Evolutionary conservation across 2,888 invertebrate species (phyloP).

Genomic region (Pseudoips prasinana): DNA sequence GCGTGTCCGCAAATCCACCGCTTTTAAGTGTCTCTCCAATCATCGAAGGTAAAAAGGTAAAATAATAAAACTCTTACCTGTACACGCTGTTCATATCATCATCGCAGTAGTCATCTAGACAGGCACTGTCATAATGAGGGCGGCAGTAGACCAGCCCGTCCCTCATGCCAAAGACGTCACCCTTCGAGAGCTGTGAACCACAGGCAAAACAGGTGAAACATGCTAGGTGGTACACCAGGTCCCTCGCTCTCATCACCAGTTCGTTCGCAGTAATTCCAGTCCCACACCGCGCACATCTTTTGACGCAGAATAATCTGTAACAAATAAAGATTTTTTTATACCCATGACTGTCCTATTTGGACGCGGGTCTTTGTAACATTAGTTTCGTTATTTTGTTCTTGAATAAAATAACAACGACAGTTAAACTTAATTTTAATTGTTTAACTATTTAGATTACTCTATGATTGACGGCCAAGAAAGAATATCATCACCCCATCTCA

Average conservation of each 20-base stretch:
- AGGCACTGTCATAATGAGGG: slow-evolving; percentile 80
- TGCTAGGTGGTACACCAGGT: slow-evolving; percentile 92
- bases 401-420: too few species aligned
- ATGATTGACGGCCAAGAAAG: too few species aligned
- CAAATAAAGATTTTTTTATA: slow-evolving; percentile 27
- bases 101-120: slow-evolving; percentile 84
- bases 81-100: slow-evolving; percentile 78
- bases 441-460: too few species aligned
- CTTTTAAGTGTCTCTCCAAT: too few species aligned
- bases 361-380: too few species aligned
- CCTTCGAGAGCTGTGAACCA: slow-evolving; percentile 90
- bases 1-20: too few species aligned
- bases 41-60: too few species aligned
- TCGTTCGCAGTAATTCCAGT: slow-evolving; percentile 93
- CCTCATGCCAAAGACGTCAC: slow-evolving; percentile 95
- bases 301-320: slow-evolving; percentile 92
- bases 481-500: too few species aligned
- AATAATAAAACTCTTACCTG: slow-evolving; percentile 54
- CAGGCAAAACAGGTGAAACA: slow-evolving; percentile 96
- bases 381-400: too few species aligned
- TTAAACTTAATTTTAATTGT: too few species aligned
- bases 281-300: slow-evolving; percentile 92
- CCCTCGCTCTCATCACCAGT: slow-evolving; percentile 94
- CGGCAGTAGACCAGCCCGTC: slow-evolving; percentile 89
- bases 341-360: too few species aligned